These are phyloP conservation scores for Atherinosoma microstoma DNA, from an alignment of 2,797 vertebrate species.

Conservation along the genomic window DNA sequence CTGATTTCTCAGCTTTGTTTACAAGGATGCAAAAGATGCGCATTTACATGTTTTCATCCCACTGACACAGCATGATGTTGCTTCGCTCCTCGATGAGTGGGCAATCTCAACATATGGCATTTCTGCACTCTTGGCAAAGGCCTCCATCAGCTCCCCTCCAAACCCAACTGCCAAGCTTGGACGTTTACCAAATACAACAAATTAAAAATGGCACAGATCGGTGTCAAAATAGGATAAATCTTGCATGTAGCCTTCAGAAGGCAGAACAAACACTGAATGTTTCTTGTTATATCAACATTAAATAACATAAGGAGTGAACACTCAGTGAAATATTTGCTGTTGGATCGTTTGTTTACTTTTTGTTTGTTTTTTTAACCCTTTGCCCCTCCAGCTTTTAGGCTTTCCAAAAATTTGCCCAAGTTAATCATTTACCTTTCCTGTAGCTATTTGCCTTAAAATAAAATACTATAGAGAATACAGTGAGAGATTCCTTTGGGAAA, in stretches of 20 bases:
- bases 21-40: constrained; percentile 39
- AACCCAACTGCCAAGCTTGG: constrained; percentile 65
- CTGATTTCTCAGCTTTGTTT: constrained; percentile 50
- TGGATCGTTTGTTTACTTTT: constrained; percentile 43
- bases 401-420: constrained; percentile 40
- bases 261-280: background rate
- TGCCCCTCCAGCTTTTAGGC: constrained; percentile 13
- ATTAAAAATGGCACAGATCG: constrained; percentile 61
- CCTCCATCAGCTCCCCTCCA: constrained; percentile 30
- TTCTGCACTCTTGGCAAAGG: constrained; percentile 64
- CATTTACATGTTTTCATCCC: constrained; percentile 55
- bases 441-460: constrained; percentile 8
- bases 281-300: constrained; percentile 6
- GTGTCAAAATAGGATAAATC: constrained; percentile 40
- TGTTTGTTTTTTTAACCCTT: constrained; percentile 19
- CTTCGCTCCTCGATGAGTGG: constrained; percentile 50
- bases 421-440: constrained; percentile 63
- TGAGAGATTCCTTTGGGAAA: constrained; percentile 23
- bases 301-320: background rate
- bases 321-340: constrained; percentile 21
- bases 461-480: background rate
- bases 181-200: constrained; percentile 70
- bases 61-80: constrained; percentile 62
- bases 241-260: constrained; percentile 18
- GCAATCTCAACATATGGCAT: constrained; percentile 73